Evolutionary conservation across 2,888 invertebrate genomes (phyloP).

Genomic region (Artemia sinica): DNA sequence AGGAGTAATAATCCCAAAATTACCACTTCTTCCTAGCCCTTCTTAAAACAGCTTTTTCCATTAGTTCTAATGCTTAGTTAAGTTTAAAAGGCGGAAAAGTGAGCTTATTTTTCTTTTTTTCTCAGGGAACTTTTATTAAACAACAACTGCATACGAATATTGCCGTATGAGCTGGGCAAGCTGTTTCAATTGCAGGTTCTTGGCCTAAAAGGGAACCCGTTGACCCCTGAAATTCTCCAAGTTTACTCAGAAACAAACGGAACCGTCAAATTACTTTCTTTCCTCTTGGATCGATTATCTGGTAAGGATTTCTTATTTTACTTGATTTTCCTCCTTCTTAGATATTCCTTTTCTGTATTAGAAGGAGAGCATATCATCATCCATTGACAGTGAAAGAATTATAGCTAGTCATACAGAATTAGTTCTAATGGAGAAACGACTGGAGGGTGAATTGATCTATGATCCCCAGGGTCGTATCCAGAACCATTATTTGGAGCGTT

Average conservation of each 20-base stretch:
- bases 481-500: too few relatives aligned
- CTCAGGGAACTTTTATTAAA: conserved; percentile 76
- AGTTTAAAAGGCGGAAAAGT: background rate
- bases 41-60: background rate
- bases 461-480: too few relatives aligned
- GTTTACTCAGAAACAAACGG: conserved; percentile 86
- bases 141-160: conserved; percentile 77
- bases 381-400: too few relatives aligned
- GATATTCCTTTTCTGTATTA: too few relatives aligned
- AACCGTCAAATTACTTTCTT: conserved; percentile 78
- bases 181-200: conserved; percentile 86
- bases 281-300: conserved; percentile 87
- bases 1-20: too few relatives aligned
- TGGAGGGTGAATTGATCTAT: too few relatives aligned
- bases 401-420: too few relatives aligned
- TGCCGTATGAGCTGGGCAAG: conserved; percentile 94
- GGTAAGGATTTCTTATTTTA: conserved; percentile 42
- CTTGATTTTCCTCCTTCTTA: background rate
- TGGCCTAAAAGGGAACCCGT: conserved; percentile 81
- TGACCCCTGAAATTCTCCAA: conserved; percentile 75
- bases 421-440: too few relatives aligned
- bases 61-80: background rate
- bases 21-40: too few relatives aligned
- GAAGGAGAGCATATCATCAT: too few relatives aligned
- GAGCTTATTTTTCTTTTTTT: conserved; percentile 11